Conservation (phyloP, 2,888 invertebrate genomes). For the Ctena decussata region DNA sequence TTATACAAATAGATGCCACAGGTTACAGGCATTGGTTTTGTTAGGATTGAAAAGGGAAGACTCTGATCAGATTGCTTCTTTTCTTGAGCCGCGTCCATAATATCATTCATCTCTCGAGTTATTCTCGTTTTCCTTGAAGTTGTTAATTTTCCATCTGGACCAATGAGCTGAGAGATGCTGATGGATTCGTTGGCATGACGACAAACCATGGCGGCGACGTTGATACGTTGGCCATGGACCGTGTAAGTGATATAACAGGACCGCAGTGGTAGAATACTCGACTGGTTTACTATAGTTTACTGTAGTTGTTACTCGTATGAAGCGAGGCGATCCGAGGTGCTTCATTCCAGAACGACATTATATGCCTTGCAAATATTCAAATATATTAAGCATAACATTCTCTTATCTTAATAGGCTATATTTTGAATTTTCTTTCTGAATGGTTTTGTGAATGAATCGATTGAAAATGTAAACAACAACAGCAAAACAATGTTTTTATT, state of each 20-base stretch:
- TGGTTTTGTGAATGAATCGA: not conserved
- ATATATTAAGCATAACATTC: conserved; percentile 12
- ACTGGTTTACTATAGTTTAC: not conserved
- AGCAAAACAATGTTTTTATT: too few relatives aligned
- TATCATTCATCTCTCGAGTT: not conserved
- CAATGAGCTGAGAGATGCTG: not conserved
- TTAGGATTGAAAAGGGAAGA: too few relatives aligned
- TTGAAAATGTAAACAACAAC: not conserved
- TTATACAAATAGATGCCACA: too few relatives aligned
- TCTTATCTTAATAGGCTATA: conserved; percentile 5
- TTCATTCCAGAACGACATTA: conserved; percentile 57
- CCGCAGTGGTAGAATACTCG: not conserved
- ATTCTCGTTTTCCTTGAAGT: conserved; percentile 4
- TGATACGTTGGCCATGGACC: conserved; percentile 1
- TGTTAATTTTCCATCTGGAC: conserved; percentile 7
- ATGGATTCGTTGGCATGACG: conserved; percentile 14
- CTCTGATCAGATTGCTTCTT: too few relatives aligned
- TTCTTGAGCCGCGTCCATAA: too few relatives aligned
- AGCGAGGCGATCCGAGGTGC: conserved; percentile 48
- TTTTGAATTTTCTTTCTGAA: not conserved
- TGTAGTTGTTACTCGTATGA: conserved; percentile 8
- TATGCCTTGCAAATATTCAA: conserved; percentile 14
- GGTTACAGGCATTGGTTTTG: too few relatives aligned
- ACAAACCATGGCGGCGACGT: conserved; percentile 12
- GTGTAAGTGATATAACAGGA: conserved; percentile 16